phyloP scores from a whole-genome alignment of 2,797 vertebrate species.

The Emys orbicularis region DNA sequence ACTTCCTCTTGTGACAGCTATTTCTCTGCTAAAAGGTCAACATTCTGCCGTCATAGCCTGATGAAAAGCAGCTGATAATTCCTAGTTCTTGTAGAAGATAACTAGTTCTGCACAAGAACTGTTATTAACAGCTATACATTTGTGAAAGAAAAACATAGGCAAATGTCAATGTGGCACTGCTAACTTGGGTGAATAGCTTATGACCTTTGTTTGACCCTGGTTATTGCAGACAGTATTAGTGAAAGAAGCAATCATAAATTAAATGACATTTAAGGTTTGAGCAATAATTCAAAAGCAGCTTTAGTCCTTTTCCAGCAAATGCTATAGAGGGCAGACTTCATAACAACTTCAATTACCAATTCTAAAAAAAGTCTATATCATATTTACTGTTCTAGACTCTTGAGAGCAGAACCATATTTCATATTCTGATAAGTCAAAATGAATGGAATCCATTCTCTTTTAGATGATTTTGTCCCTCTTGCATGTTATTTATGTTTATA shows the following conservation, averaged over 20 bases:
- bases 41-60: background rate
- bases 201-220: background rate
- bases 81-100: conserved; percentile 10
- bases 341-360: conserved; percentile 63
- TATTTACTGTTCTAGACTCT: conserved; percentile 56
- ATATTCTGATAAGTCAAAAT: conserved; percentile 54
- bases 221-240: background rate
- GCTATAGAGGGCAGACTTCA: conserved; percentile 40
- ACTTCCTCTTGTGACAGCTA: background rate
- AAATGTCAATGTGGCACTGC: background rate
- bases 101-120: background rate
- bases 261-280: conserved; percentile 65
- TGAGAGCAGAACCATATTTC: conserved; percentile 44
- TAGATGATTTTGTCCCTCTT: conserved; percentile 24
- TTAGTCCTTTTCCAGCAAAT: conserved; percentile 54
- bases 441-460: conserved; percentile 8
- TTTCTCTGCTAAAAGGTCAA: background rate
- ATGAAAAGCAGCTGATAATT: background rate
- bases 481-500: background rate
- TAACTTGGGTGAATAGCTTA: conserved; percentile 21
- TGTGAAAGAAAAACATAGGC: background rate
- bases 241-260: conserved; percentile 28
- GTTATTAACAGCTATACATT: background rate
- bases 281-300: conserved; percentile 18
- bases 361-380: conserved; percentile 46